Evolutionary conservation across 2,797 vertebrate genomes (phyloP).

Genomic region (Podarcis siculus): DNA sequence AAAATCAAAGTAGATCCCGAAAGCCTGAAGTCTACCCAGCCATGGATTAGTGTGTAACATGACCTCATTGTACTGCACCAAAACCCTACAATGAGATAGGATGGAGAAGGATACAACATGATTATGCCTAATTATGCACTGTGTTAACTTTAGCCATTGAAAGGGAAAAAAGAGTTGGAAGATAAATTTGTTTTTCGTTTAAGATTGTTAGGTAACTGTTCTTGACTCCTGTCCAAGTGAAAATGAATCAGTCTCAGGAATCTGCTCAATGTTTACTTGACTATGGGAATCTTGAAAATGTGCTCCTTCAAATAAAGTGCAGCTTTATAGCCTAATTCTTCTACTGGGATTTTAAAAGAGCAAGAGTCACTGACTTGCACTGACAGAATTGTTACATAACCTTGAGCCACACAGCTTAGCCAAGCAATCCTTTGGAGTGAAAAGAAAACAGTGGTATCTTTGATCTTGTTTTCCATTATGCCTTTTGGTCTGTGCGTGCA

Average conservation of each 20-base stretch:
- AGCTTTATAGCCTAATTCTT: constrained; percentile 54
- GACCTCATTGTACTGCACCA: background rate
- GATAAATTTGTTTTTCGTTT: constrained; percentile 25
- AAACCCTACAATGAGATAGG: background rate
- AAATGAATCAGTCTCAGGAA: constrained; percentile 58
- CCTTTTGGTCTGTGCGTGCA: constrained; percentile 16
- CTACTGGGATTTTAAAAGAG: constrained; percentile 42
- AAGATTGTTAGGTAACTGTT: constrained; percentile 62
- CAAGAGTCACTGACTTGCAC: constrained; percentile 21
- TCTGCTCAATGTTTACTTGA: constrained; percentile 67
- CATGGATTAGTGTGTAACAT: background rate
- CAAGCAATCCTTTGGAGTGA: constrained; percentile 23
- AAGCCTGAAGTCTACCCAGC: background rate
- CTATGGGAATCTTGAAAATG: constrained; percentile 53
- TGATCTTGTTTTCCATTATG: constrained; percentile 24
- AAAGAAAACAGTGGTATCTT: constrained; percentile 38
- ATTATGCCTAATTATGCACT: background rate
- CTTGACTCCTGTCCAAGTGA: constrained; percentile 55
- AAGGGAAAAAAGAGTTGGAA: background rate
- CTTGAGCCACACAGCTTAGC: constrained; percentile 14
- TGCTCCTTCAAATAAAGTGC: constrained; percentile 42
- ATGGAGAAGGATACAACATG: background rate
- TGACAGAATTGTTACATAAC: constrained; percentile 42
- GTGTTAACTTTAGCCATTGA: background rate
- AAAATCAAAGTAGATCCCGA: background rate